These are phyloP conservation scores for Agelas oroides DNA, from an alignment of 37 sponge, comb jelly and placozoan genomes.

Conservation along the genomic window DNA sequence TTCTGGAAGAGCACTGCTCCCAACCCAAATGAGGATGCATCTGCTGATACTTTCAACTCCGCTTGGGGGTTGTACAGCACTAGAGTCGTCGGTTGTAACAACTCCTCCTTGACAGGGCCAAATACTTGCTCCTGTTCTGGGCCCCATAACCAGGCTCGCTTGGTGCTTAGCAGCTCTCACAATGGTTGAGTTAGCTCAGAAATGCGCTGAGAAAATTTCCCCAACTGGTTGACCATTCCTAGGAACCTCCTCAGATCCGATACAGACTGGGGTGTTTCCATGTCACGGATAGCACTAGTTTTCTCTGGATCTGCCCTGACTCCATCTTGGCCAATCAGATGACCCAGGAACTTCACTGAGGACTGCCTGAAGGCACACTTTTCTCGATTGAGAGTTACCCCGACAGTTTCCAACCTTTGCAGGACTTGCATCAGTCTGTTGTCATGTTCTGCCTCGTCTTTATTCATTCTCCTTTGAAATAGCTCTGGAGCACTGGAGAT, in stretches of 20 bases:
- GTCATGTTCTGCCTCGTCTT: background rate
- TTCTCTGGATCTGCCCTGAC: conserved; percentile 32
- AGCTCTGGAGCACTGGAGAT: conserved; percentile 17
- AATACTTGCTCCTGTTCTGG: conserved; percentile 42
- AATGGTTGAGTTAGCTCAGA: background rate
- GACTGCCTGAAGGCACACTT: conserved; percentile 18
- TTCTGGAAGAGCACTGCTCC: conserved; percentile 47
- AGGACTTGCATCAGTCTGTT: background rate
- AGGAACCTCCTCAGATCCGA: conserved; percentile 33
- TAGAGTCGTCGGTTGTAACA: conserved; percentile 7
- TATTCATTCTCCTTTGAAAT: conserved; percentile 24
- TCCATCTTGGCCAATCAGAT: conserved; percentile 27
- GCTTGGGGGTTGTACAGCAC: background rate
- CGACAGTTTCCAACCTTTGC: background rate
- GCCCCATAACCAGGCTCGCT: conserved; percentile 59
- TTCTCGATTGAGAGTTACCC: conserved; percentile 26
- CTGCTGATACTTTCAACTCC: background rate
- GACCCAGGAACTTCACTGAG: conserved; percentile 24
- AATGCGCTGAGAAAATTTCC: conserved; percentile 19
- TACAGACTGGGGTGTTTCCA: background rate
- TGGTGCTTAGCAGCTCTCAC: conserved; percentile 42
- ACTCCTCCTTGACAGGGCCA: conserved; percentile 22
- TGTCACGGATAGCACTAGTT: conserved; percentile 1
- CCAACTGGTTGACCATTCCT: conserved; percentile 71
- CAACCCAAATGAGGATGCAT: conserved; percentile 30